Base-by-base conservation (phyloP, 2,888 invertebrate species). In the Dinocampus coccinellae region DNA sequence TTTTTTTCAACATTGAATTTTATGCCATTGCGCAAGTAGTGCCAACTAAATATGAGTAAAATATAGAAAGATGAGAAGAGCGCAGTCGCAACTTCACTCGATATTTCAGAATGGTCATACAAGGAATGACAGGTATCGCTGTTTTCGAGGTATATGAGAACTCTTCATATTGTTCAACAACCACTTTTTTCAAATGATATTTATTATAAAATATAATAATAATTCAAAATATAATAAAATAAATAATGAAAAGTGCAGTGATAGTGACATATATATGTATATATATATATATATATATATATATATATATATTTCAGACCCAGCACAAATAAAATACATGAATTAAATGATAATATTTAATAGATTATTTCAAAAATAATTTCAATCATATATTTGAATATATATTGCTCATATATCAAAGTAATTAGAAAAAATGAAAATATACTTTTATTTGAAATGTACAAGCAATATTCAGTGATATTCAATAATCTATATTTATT, bases 71-170 rank as follows among this genome's bases (percentile, higher is more conserved):
- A 34, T 55, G 4, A 33, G 20, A 26, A 20, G 33, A n/a, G 81
- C 82, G 82, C 82, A 79, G 75, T 76, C 76, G 80, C 74, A 72
- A 47, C 69, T 29, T 75, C 74, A 78, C 75, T 82, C 81, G 80
- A 82, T 83, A 82, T 78, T 79, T 75, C 75, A 78, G 78, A 74
- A 77, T 66, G 77, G 73, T 76, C 68, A 76, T 72, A 70, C 74
- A 76, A 73, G 72, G 76, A 78, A 77, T 79, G 81, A 81, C 81
- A 81, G 81, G 82, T 82, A 81, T 81, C 83, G 81, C 82, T 82
- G 79, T 80, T 73, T 58, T 69, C 70, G 78, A 77, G 71, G 57
- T 53, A 52, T 39, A 24, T 57, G 57, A 10, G 11, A 33, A 52
- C n/a, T 4, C 9, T 36, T 36, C 33, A 36, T 29, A 55, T 53